Conservation (phyloP, 2,888 invertebrate species). For the Dermolepida albohirtum region DNA sequence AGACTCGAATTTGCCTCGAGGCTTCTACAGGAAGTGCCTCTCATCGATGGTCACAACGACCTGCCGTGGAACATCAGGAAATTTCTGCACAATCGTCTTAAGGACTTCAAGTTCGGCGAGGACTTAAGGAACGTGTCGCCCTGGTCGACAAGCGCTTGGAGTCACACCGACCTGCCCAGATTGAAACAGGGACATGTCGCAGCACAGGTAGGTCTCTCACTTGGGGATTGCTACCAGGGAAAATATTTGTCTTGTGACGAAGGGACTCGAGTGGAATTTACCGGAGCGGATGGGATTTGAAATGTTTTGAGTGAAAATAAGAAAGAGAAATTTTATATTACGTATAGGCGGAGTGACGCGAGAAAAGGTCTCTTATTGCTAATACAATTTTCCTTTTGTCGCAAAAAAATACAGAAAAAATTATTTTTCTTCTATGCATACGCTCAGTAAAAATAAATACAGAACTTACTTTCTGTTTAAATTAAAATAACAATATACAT, state of each 20-base stretch:
- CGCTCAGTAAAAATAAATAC: too few relatives aligned
- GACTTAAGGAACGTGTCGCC: slow-evolving; percentile 77
- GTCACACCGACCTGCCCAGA: slow-evolving; percentile 82
- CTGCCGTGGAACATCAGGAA: slow-evolving; percentile 92
- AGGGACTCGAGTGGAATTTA: slow-evolving; percentile 35
- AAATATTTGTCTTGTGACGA: slow-evolving; percentile 36
- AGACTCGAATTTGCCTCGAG: slow-evolving; percentile 79
- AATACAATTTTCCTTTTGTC: slow-evolving; percentile 20
- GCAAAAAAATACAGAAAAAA: slow-evolving; percentile 9
- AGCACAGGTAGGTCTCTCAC: slow-evolving; percentile 74
- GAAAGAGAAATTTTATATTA: slow-evolving; percentile 35
- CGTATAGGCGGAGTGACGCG: slow-evolving; percentile 13
- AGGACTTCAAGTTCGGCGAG: slow-evolving; percentile 81
- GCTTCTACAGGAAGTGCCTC: slow-evolving; percentile 80
- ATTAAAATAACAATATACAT: too few relatives aligned
- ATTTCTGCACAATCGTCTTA: slow-evolving; percentile 88
- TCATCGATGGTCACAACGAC: slow-evolving; percentile 90
- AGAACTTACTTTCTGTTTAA: too few relatives aligned
- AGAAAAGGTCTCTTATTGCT: slow-evolving; percentile 18
- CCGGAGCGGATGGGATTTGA: slow-evolving; percentile 34
- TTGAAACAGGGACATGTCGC: slow-evolving; percentile 80
- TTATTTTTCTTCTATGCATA: neutral
- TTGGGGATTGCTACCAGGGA: slow-evolving; percentile 27
- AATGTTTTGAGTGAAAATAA: slow-evolving; percentile 37
- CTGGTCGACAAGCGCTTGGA: slow-evolving; percentile 80